Conservation (phyloP, 2,888 invertebrate genomes). For the Thera britannica region DNA sequence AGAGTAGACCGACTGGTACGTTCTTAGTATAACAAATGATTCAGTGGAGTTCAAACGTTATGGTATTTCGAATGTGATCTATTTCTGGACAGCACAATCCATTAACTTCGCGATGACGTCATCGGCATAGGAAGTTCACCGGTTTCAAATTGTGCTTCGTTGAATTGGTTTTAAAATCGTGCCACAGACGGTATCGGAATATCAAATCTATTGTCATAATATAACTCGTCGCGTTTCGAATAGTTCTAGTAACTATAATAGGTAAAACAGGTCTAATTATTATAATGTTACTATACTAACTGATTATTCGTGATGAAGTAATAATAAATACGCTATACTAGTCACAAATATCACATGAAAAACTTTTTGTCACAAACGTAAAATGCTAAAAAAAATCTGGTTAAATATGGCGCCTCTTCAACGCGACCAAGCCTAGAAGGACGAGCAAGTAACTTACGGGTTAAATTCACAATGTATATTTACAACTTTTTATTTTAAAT, state of each 20-base stretch:
- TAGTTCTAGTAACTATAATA: not conserved
- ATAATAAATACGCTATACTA: no score
- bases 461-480: no score
- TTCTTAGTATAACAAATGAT: constrained; percentile 6
- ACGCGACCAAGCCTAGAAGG: no score
- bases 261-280: no score
- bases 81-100: constrained; percentile 25
- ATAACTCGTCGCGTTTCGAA: not conserved
- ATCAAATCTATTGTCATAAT: constrained; percentile 7
- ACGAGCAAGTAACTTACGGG: no score
- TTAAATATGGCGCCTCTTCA: no score
- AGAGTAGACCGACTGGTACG: not conserved
- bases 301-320: no score
- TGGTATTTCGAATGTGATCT: constrained; percentile 30
- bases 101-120: constrained; percentile 26
- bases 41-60: constrained; percentile 24
- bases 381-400: no score
- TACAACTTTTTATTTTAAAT: no score
- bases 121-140: constrained; percentile 15
- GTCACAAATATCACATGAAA: no score
- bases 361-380: no score
- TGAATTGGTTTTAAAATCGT: constrained; percentile 13
- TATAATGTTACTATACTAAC: no score
- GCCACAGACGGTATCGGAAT: constrained; percentile 11
- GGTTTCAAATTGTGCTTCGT: constrained; percentile 21